Evolutionary conservation across 1,140 invertebrate species (phyloP).

Genomic region (Drosophila paulistorum): DNA sequence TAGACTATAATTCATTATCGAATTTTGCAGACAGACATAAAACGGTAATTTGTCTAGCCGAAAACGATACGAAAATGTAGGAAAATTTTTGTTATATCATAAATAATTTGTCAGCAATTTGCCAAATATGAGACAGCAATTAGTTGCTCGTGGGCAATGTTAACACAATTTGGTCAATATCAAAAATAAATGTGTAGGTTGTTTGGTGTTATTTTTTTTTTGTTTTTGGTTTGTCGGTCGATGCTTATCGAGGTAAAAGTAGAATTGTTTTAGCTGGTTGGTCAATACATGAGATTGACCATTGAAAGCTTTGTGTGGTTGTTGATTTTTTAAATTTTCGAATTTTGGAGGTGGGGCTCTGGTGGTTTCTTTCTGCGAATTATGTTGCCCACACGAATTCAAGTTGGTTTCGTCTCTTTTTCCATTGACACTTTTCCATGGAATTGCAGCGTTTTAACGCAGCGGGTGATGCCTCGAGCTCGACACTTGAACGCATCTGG

Average conservation of each 20-base stretch:
- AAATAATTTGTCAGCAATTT: conserved; percentile 79
- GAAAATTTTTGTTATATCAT: conserved; percentile 50
- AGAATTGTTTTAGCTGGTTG: conserved; percentile 38
- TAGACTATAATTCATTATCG: conserved; percentile 66
- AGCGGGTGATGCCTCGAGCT: conserved; percentile 62
- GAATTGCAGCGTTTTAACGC: conserved; percentile 41
- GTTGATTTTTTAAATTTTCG: conserved; percentile 29
- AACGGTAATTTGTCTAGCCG: conserved; percentile 55
- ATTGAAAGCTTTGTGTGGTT: conserved; percentile 78
- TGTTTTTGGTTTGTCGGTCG: conserved; percentile 6
- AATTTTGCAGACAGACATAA: conserved; percentile 34
- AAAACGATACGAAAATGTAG: conserved; percentile 33
- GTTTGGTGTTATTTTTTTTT: neutral
- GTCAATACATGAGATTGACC: conserved; percentile 12
- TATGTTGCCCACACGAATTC: conserved; percentile 47
- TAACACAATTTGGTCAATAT: conserved; percentile 50
- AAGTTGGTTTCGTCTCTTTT: conserved; percentile 4
- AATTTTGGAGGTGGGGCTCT: neutral
- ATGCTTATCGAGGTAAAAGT: conserved; percentile 63
- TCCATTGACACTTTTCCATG: conserved; percentile 66
- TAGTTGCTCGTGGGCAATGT: conserved; percentile 66
- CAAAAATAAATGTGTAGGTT: conserved; percentile 40
- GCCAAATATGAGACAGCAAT: conserved; percentile 60
- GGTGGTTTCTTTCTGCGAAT: conserved; percentile 51
- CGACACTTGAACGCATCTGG: conserved; percentile 69